Evolutionary conservation across 2,113 vertebrate species (phyloP).

Genomic region (Cnemophilus loriae): DNA sequence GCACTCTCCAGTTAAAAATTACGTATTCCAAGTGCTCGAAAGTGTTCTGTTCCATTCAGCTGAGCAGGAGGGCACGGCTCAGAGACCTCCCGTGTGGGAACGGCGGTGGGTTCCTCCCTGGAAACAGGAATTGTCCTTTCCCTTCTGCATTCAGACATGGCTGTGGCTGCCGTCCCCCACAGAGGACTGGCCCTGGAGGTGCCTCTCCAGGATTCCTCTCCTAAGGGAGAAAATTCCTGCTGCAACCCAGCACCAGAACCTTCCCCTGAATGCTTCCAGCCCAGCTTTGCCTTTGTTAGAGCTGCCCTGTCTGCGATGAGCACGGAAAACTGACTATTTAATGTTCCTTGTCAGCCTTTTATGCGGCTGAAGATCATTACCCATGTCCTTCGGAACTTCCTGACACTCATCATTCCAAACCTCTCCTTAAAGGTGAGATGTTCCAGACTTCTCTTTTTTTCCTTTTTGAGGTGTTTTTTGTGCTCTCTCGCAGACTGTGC

Average conservation of each 20-base stretch:
- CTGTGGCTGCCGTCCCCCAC: not conserved
- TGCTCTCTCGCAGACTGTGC: not conserved
- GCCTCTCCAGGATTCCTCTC: not conserved
- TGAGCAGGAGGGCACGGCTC: not conserved
- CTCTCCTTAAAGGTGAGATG: not conserved
- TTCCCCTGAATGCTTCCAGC: not conserved
- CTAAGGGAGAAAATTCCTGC: not conserved
- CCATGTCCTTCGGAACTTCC: not conserved
- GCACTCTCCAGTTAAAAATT: not conserved
- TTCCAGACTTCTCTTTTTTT: not conserved
- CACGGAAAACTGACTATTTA: not conserved
- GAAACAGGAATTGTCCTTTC: not conserved
- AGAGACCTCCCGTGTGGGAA: rapidly evolving
- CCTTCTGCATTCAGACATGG: not conserved
- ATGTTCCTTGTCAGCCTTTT: not conserved
- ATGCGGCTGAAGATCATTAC: not conserved
- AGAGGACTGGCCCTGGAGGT: not conserved
- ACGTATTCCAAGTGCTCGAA: not conserved
- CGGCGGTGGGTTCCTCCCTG: not conserved
- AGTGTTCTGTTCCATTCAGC: not conserved
- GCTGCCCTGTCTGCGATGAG: not conserved
- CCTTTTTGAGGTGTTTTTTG: not conserved
- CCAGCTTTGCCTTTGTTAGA: not conserved
- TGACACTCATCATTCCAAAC: no score
- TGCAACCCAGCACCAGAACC: not conserved